These are phyloP conservation scores for Porites evermanni DNA, from an alignment of 92 coral and sea anemone species.

Conservation along the genomic window DNA sequence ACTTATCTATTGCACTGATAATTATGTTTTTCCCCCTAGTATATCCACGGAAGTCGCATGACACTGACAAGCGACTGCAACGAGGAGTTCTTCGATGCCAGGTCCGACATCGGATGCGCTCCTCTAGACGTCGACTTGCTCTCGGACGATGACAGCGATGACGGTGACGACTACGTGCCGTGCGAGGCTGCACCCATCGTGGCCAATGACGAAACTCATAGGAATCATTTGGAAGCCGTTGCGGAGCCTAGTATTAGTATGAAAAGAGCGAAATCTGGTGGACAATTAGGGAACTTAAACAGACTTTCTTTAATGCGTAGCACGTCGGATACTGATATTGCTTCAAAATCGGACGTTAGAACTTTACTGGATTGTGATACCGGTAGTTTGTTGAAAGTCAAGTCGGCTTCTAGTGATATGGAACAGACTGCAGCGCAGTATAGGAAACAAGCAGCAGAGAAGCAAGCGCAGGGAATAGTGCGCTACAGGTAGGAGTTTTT, in stretches of 20 bases:
- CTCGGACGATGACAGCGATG: constrained; percentile 83
- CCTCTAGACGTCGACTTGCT: constrained; percentile 75
- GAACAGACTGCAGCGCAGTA: constrained; percentile 16
- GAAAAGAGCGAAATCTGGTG: constrained; percentile 47
- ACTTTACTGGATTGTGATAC: constrained; percentile 33
- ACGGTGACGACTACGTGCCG: constrained; percentile 84
- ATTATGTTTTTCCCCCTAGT: constrained; percentile 31
- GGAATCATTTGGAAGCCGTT: constrained; percentile 34
- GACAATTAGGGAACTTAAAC: constrained; percentile 5
- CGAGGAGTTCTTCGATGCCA: constrained; percentile 90
- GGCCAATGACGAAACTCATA: neutral
- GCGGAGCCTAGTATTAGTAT: constrained; percentile 32
- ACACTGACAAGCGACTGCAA: constrained; percentile 70
- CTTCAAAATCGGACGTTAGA: constrained; percentile 37
- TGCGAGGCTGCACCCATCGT: constrained; percentile 52
- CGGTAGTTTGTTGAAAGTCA: constrained; percentile 52
- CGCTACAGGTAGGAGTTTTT: constrained; percentile 19
- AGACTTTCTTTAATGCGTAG: constrained; percentile 57
- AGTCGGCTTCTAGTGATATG: constrained; percentile 71
- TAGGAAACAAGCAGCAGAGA: constrained; percentile 34
- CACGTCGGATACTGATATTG: constrained; percentile 65
- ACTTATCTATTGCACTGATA: neutral
- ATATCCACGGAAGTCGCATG: constrained; percentile 72
- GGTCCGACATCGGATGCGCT: constrained; percentile 74
- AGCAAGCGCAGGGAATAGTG: neutral